A percentile compares a stretch with the other conserved stretches of the same genome.
phyloP scores from a whole-genome alignment of 1,140 invertebrate species.

The Teleopsis dalmanni region DNA sequence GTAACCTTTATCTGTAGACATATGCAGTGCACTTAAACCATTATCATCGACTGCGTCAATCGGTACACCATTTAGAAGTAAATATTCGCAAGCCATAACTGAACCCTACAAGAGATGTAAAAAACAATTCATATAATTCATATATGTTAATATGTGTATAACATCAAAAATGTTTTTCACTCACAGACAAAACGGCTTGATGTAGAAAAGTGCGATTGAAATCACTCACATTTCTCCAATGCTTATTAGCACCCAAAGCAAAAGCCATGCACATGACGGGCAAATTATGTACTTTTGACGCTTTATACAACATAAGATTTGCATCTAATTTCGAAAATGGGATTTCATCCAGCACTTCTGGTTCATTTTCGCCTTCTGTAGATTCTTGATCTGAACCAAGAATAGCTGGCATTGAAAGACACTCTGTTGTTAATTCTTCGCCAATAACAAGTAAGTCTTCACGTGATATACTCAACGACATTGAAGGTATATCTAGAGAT shows the following conservation, averaged over 20 bases:
- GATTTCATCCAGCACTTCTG: constrained; percentile 52
- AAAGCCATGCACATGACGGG: constrained; percentile 83
- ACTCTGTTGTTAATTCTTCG: constrained; percentile 46
- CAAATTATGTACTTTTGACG: constrained; percentile 76
- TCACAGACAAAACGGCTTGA: constrained; percentile 77
- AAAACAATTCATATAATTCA: background rate
- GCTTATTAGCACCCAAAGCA: constrained; percentile 71
- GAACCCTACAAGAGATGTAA: constrained; percentile 62
- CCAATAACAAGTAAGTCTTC: constrained; percentile 39
- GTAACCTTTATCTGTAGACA: constrained; percentile 78
- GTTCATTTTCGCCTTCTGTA: constrained; percentile 63
- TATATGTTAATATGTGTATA: background rate
- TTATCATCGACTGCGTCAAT: constrained; percentile 75
- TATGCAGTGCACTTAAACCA: constrained; percentile 80
- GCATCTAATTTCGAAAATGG: constrained; percentile 68
- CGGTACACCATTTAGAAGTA: constrained; percentile 86
- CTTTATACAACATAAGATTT: constrained; percentile 70
- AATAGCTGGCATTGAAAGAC: constrained; percentile 62
- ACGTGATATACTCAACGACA: constrained; percentile 42
- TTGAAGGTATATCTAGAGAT: constrained; percentile 40
- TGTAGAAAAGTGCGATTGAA: constrained; percentile 62
- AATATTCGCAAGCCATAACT: constrained; percentile 87
- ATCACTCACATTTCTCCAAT: constrained; percentile 64
- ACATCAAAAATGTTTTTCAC: constrained; percentile 23
- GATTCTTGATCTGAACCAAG: constrained; percentile 63